Evolutionary conservation across 2,797 vertebrate genomes (phyloP).

Genomic region (Sebastes alutus): DNA sequence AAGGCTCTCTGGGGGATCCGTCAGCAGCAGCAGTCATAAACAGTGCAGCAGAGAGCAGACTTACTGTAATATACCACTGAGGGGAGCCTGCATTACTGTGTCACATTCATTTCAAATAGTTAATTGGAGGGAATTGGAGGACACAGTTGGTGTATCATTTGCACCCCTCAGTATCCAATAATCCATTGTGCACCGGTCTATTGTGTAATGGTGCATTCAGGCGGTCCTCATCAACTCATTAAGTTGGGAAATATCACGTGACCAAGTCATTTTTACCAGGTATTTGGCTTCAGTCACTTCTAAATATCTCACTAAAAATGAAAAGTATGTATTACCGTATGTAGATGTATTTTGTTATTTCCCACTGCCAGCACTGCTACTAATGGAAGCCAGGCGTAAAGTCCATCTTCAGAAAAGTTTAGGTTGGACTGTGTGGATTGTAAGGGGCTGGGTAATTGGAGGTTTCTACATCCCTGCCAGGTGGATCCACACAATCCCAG

Average conservation of each 20-base stretch:
- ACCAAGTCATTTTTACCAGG: not conserved
- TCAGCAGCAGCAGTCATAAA: not conserved
- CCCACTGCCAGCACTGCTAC: not conserved
- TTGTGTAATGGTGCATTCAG: not conserved
- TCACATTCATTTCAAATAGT: not conserved
- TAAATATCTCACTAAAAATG: not conserved
- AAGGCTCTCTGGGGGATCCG: not conserved
- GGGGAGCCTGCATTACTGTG: not conserved
- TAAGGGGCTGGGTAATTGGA: not conserved
- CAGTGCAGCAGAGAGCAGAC: not conserved
- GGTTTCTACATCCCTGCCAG: not conserved
- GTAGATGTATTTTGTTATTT: not conserved
- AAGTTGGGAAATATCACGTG: not conserved
- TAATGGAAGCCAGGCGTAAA: not conserved
- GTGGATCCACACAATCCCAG: not conserved
- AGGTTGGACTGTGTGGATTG: not conserved
- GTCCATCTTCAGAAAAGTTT: not conserved
- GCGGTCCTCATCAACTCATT: not conserved
- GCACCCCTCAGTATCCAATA: not conserved
- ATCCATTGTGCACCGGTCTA: not conserved
- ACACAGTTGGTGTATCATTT: not conserved
- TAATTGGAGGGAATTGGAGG: not conserved
- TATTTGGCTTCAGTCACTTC: not conserved
- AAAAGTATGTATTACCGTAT: not conserved
- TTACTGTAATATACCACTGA: not conserved